Evolutionary conservation across 2,113 vertebrate species (phyloP), one percentile per base, ranked within the genome.

Genomic region (Chaetura pelagica): DNA sequence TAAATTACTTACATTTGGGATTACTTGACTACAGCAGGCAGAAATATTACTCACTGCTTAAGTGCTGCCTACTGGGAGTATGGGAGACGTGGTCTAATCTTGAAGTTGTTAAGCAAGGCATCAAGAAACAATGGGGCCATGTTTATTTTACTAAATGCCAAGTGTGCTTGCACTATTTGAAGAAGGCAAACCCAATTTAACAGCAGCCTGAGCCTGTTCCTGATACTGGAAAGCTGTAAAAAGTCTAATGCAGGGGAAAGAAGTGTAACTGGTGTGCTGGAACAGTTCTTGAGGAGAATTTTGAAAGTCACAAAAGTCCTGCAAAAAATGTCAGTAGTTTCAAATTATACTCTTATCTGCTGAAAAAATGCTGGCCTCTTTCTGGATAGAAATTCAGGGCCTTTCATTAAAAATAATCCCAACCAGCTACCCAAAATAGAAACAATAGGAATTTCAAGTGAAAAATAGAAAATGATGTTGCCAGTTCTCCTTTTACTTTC

Each of bases 1-100:
- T 97, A 98, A 98, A 98, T 98, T 97, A 98, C 97, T 97, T 97
- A 97, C 98, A 96, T 97, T 97, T 97, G 98, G 97, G 98, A 98
- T 98, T 98, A 97, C 96, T 98, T 96, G 96, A 97, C 91, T 97
- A 95, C 15, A 9, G 96, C 94, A 97, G 97, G 97, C 93, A 97
- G 96, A 98, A 97, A 95, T 98, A 98, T 98, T 97, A 97, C 71
- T 98, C 97, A 98, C 91, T 97, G 95, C 89, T 98, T 97, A 98
- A 98, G 84, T 97, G 97, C 81, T 97, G 93, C 85, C 96, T 95
- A 84, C 46, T 97, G 97, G 97, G 97, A 98, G 58, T 76, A 96
- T 75, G 68, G 48, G 67, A 96, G 78, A 98, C 1, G 16, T 16
- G 44, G 91, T 94, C 94, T 97, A 97, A 98, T 98, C 97, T 98